These are phyloP conservation scores for Phrixothrix hirtus DNA, from an alignment of 2,888 invertebrate species.

Conservation along the genomic window DNA sequence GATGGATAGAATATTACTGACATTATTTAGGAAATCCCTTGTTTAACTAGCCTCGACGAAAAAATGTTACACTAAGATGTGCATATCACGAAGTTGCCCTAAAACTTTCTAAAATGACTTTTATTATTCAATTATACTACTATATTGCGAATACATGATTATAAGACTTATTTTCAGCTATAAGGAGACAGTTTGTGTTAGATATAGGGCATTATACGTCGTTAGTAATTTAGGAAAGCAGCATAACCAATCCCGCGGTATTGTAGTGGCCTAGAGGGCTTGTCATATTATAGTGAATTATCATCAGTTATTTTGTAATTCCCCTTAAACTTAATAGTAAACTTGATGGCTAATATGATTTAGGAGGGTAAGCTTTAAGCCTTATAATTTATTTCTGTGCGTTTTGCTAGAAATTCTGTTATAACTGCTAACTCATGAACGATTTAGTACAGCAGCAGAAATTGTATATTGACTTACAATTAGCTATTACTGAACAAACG, in stretches of 20 bases:
- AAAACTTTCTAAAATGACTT: neutral
- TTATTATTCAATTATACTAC: neutral
- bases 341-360: slow-evolving; percentile 11
- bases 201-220: slow-evolving; percentile 18
- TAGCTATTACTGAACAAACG: too few relatives aligned
- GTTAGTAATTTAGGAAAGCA: slow-evolving; percentile 9
- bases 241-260: slow-evolving; percentile 8
- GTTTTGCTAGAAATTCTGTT: neutral
- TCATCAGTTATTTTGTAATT: slow-evolving; percentile 15
- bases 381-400: slow-evolving; percentile 6
- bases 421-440: neutral
- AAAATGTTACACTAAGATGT: too few relatives aligned
- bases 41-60: too few relatives aligned
- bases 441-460: too few relatives aligned
- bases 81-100: too few relatives aligned
- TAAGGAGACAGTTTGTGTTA: slow-evolving; percentile 17
- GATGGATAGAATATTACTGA: too few relatives aligned
- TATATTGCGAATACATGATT: slow-evolving; percentile 12
- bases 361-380: slow-evolving; percentile 11
- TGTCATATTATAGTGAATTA: slow-evolving; percentile 23
- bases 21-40: too few relatives aligned
- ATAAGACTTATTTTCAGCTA: slow-evolving; percentile 14
- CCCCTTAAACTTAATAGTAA: slow-evolving; percentile 7
- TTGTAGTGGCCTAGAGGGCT: slow-evolving; percentile 2
- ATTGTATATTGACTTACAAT: too few relatives aligned